Percentiles rank a stretch among this genome's conserved stretches.
Conservation (phyloP, 1,140 invertebrate genomes). For the Araneus ventricosus region DNA sequence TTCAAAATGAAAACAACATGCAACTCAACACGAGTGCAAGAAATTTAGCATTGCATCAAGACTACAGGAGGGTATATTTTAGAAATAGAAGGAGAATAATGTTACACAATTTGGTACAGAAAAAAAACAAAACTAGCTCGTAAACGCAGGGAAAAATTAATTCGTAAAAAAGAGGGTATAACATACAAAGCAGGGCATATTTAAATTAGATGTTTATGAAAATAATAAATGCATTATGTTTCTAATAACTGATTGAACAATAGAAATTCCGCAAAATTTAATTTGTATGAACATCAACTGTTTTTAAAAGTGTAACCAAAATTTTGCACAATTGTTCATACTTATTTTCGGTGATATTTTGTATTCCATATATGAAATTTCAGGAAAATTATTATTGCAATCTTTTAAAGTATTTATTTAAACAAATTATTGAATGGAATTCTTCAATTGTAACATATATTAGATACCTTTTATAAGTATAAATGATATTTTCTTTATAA, state of each 20-base stretch:
- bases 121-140: constrained; percentile 11
- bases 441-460: neutral
- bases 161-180: neutral
- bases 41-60: neutral
- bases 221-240: too few species aligned
- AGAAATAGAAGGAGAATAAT: neutral
- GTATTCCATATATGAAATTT: too few species aligned
- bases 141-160: neutral
- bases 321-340: neutral
- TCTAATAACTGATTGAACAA: neutral
- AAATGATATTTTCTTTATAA: neutral
- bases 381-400: too few species aligned
- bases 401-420: too few species aligned
- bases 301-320: neutral
- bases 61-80: neutral
- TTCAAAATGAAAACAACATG: neutral
- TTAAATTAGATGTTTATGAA: too few species aligned
- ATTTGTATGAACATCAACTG: neutral
- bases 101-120: constrained; percentile 2
- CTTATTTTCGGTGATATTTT: too few species aligned
- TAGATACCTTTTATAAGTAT: too few species aligned
- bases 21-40: neutral
- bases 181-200: too few species aligned
- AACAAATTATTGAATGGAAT: too few species aligned
- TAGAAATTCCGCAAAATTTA: neutral